Percentiles rank a stretch among this genome's conserved stretches.
Evolutionary conservation across 2,113 vertebrate genomes (phyloP).

Genomic region (Gallinago undulata): DNA sequence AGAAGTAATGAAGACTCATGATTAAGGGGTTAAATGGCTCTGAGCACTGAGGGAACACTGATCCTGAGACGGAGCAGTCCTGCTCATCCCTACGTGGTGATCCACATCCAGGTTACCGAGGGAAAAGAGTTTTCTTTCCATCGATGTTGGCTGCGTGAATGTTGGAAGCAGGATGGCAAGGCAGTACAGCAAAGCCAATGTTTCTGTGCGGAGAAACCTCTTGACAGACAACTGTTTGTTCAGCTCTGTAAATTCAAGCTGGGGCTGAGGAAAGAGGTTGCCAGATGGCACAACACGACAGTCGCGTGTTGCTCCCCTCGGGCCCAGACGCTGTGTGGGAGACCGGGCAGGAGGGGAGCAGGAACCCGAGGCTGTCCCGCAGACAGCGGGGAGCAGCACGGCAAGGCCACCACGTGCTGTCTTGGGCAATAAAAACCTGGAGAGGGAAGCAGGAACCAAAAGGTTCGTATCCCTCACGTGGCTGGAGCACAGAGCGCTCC

Average conservation of each 20-base stretch:
- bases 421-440: not conserved
- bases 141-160: not conserved
- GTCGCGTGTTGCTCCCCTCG: slow-evolving; percentile 26
- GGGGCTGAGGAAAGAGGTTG: slow-evolving; percentile 19
- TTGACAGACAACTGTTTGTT: slow-evolving; percentile 53
- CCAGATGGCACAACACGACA: slow-evolving; percentile 20
- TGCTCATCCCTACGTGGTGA: not conserved
- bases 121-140: not conserved
- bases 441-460: not conserved
- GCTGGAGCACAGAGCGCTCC: not conserved
- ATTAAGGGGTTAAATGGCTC: not conserved
- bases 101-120: not conserved
- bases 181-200: not conserved
- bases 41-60: not conserved
- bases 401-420: not conserved
- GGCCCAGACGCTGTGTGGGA: not conserved
- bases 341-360: slow-evolving; percentile 1
- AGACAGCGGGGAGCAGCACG: not conserved
- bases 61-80: not conserved
- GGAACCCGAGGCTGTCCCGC: not conserved
- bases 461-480: not conserved
- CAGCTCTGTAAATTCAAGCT: slow-evolving; percentile 49
- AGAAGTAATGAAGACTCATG: not conserved
- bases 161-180: not conserved
- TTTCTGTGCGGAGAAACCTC: slow-evolving; percentile 22